These are phyloP conservation scores for Sebastes diaconus DNA, from an alignment of 2,797 vertebrate species.

Conservation along the genomic window DNA sequence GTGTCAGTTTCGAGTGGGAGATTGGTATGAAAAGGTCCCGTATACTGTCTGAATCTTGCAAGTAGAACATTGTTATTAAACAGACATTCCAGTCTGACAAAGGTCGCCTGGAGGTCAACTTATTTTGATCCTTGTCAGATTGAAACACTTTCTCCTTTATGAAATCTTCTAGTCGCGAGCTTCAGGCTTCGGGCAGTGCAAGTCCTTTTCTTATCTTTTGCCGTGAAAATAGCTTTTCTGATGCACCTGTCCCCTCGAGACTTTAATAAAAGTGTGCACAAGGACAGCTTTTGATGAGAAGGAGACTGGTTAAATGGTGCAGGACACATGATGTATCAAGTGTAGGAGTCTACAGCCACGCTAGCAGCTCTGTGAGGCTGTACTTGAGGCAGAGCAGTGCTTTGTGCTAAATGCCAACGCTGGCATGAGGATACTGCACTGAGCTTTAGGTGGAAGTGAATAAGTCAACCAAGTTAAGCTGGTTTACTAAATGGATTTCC, in stretches of 20 bases:
- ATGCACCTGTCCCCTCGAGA: slow-evolving; percentile 38
- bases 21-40: neutral
- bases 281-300: slow-evolving; percentile 23
- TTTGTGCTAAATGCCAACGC: neutral
- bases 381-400: neutral
- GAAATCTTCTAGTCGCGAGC: slow-evolving; percentile 2
- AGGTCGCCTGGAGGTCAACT: slow-evolving; percentile 16
- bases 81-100: slow-evolving; percentile 10
- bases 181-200: slow-evolving; percentile 19
- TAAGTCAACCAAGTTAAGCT: too few relatives aligned
- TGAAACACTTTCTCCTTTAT: slow-evolving; percentile 35
- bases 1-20: neutral
- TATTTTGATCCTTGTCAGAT: slow-evolving; percentile 41
- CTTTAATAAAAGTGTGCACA: slow-evolving; percentile 22
- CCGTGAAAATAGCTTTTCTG: slow-evolving; percentile 21
- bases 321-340: neutral
- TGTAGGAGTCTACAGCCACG: neutral
- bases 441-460: neutral
- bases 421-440: too few relatives aligned
- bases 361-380: neutral
- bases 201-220: slow-evolving; percentile 39
- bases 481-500: too few relatives aligned
- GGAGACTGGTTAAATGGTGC: slow-evolving; percentile 5
- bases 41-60: neutral
- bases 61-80: slow-evolving; percentile 20